Evolutionary conservation across 2,797 vertebrate genomes (phyloP).

Genomic region (Melanotaenia parkinsoni): DNA sequence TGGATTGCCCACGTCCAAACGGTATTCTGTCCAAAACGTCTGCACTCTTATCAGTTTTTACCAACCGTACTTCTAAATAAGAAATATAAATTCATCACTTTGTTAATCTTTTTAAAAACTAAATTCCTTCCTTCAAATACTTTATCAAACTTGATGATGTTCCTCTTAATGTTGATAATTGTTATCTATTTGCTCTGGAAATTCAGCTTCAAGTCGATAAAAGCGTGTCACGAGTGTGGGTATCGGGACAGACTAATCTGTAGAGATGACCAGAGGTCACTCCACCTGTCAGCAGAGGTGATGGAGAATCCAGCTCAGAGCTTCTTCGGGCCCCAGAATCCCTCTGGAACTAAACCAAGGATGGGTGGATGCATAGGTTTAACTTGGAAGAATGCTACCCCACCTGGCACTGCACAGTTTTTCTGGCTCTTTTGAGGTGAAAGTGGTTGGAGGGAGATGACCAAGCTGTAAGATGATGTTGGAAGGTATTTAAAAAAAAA

Average conservation of each 20-base stretch:
- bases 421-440: slow-evolving; percentile 74
- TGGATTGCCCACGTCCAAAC: too few species aligned
- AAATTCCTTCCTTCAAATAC: too few species aligned
- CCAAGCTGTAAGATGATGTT: slow-evolving; percentile 22
- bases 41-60: too few species aligned
- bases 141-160: neutral
- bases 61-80: too few species aligned
- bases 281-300: slow-evolving; percentile 15
- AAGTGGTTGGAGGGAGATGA: slow-evolving; percentile 47
- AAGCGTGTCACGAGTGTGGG: slow-evolving; percentile 16
- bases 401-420: slow-evolving; percentile 65
- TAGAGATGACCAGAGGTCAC: neutral
- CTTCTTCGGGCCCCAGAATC: slow-evolving; percentile 36
- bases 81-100: neutral
- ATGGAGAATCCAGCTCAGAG: slow-evolving; percentile 27
- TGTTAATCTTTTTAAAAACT: too few species aligned
- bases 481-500: neutral
- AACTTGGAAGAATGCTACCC: slow-evolving; percentile 70
- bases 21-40: too few species aligned
- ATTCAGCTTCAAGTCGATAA: neutral
- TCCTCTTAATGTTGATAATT: neutral
- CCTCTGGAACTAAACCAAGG: slow-evolving; percentile 40
- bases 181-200: neutral
- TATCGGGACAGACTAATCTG: slow-evolving; percentile 11
- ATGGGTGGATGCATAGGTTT: slow-evolving; percentile 80